Evolutionary conservation across 1,140 invertebrate species (phyloP), one percentile per base, ranked within the genome.

Genomic region (Campodea augens): DNA sequence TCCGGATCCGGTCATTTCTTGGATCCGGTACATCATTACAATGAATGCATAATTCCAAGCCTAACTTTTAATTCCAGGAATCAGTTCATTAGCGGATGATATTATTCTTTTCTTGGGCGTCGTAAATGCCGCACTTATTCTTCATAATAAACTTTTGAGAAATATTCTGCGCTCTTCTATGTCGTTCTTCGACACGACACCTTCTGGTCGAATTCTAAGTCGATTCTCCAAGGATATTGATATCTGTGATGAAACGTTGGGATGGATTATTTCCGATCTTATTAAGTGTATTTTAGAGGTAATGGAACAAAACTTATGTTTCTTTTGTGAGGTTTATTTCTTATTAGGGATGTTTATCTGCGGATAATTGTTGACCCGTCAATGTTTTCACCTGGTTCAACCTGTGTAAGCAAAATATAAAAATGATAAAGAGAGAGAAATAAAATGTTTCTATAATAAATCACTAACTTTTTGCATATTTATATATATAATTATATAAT

Each of bases 121-220:
- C 18, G 68, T 78, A 41, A 62, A 60, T 50, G 75, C 76, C 1
- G 60, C 77, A 42, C 66, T 67, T 50, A 59, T 55, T 47, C 60
- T 83, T 19, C 79, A 84, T 58, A 62, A 70, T 36, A 62, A 70
- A 47, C 66, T 81, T 47, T 58, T 82, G 38, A 58, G 61, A 47
- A 67, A 69, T 42, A 62, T 81, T 41, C 63, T 83, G 21, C 58
- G 66, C 50, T 69, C 72, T 48, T 71, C 76, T 10, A 57, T 78
- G 44, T 63, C 67, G 23, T 80, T 81, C 59, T 85, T 82, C 52
- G 78, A 82, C 56, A 61, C 67, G 7, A 78, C 76, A 18, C 71
- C 84, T 20, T 61, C 75, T 47, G 87, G 84, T 5, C 66, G 75
- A 45, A 76, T 85, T 27, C 60, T 88, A 27, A 86, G 88, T 58